phyloP scores from a whole-genome alignment of 2,797 vertebrate genomes.

The Odontamblyopus rebecca region DNA sequence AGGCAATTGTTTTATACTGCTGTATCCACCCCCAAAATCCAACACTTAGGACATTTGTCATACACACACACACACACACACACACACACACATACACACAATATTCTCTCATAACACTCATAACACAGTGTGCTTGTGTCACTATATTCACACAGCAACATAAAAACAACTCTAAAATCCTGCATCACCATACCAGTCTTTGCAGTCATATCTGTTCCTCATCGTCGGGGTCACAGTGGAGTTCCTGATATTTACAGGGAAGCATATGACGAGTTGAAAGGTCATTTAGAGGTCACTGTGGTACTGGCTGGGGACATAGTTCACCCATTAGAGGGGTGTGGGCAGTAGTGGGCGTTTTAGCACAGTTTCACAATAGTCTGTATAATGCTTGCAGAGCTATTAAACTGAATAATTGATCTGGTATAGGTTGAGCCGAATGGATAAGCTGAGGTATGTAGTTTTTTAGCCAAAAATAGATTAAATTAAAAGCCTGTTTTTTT shows the following conservation, averaged over 20 bases:
- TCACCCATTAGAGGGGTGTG: constrained; percentile 55
- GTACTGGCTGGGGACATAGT: constrained; percentile 58
- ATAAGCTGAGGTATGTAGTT: too few species aligned
- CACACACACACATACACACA: too few species aligned
- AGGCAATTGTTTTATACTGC: constrained; percentile 6
- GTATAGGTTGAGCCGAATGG: neutral
- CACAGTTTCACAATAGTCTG: constrained; percentile 44
- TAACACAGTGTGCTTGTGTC: constrained; percentile 43
- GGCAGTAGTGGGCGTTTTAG: constrained; percentile 29
- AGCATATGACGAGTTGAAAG: constrained; percentile 70
- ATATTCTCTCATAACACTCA: neutral
- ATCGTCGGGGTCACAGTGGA: constrained; percentile 47
- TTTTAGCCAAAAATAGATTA: too few species aligned
- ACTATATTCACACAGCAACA: constrained; percentile 56
- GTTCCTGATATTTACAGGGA: constrained; percentile 70
- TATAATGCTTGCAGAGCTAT: constrained; percentile 24
- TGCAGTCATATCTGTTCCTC: constrained; percentile 32
- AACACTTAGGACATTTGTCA: constrained; percentile 48
- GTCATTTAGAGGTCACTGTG: constrained; percentile 77
- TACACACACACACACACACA: constrained; percentile 7
- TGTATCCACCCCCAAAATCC: constrained; percentile 28
- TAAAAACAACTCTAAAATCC: constrained; percentile 35
- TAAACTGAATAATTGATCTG: constrained; percentile 7
- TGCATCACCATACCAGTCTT: constrained; percentile 40
- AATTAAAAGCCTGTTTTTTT: too few species aligned